phyloP scores from a whole-genome alignment of 1,140 invertebrate species.

The Nebria ingens region DNA sequence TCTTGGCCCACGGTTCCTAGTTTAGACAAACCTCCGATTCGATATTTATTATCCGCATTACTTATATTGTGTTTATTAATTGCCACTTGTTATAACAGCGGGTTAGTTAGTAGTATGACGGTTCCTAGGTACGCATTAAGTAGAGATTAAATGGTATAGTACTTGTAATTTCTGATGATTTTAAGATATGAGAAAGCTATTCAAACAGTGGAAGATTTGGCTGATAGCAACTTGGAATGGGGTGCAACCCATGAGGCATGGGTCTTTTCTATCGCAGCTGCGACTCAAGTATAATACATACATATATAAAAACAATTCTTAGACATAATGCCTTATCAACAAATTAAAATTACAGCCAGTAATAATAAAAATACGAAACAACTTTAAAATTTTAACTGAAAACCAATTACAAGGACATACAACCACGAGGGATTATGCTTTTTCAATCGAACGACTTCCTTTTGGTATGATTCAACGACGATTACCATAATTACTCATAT shows the following conservation, averaged over 20 bases:
- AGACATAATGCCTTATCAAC: conserved; percentile 24
- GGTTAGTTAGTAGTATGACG: conserved; percentile 42
- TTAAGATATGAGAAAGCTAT: conserved; percentile 35
- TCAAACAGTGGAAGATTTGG: conserved; percentile 40
- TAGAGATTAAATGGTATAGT: too few relatives aligned
- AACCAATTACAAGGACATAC: conserved; percentile 33
- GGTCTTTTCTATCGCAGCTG: conserved; percentile 40
- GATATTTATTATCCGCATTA: conserved; percentile 27
- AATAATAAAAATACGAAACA: conserved; percentile 33
- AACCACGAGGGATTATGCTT: conserved; percentile 37
- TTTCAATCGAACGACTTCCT: conserved; percentile 41
- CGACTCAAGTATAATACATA: conserved; percentile 17
- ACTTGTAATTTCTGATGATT: conserved; percentile 16
- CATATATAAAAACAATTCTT: conserved; percentile 2
- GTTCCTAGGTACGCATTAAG: conserved; percentile 42
- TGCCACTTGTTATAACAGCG: conserved; percentile 41
- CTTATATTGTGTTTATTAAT: conserved; percentile 38
- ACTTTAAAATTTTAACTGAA: conserved; percentile 34
- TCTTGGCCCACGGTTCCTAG: conserved; percentile 12
- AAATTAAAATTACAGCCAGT: conserved; percentile 26
- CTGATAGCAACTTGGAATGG: conserved; percentile 39
- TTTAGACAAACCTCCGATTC: conserved; percentile 10
- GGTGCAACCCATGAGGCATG: conserved; percentile 46
- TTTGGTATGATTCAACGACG: too few relatives aligned
- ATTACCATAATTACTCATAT: conserved; percentile 14